Percentiles rank a stretch among this genome's conserved stretches.
Evolutionary conservation across 2,113 vertebrate species (phyloP).

Genomic region (Tychaedon coryphoeus): DNA sequence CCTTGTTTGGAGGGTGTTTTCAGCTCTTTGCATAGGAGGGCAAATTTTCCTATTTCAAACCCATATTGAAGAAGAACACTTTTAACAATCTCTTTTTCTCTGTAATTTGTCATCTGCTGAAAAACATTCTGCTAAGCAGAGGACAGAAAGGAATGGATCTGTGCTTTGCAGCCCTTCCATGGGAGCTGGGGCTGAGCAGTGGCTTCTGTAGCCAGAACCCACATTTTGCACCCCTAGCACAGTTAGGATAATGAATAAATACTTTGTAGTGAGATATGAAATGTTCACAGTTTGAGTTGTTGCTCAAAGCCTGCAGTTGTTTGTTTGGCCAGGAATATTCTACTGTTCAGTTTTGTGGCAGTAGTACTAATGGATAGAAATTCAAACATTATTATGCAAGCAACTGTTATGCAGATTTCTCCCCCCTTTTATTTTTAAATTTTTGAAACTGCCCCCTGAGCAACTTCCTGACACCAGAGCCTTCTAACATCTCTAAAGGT

Average conservation of each 20-base stretch:
- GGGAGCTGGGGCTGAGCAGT: not conserved
- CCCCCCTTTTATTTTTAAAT: not conserved
- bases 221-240: not conserved
- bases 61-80: not conserved
- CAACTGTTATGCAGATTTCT: not conserved
- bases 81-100: not conserved
- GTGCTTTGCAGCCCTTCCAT: not conserved
- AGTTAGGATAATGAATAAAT: not conserved
- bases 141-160: not conserved
- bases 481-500: not conserved
- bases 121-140: not conserved
- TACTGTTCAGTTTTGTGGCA: not conserved
- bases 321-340: not conserved
- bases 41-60: not conserved
- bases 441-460: not conserved
- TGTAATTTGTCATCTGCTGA: not conserved
- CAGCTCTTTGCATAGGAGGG: not conserved
- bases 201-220: not conserved
- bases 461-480: constrained; percentile 10
- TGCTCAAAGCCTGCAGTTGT: not conserved
- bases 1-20: not conserved
- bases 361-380: not conserved
- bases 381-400: not conserved
- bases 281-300: not conserved
- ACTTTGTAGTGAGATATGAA: not conserved